phyloP scores from a whole-genome alignment of 1,140 invertebrate genomes.

The Stenopsyche tienmushanensis region DNA sequence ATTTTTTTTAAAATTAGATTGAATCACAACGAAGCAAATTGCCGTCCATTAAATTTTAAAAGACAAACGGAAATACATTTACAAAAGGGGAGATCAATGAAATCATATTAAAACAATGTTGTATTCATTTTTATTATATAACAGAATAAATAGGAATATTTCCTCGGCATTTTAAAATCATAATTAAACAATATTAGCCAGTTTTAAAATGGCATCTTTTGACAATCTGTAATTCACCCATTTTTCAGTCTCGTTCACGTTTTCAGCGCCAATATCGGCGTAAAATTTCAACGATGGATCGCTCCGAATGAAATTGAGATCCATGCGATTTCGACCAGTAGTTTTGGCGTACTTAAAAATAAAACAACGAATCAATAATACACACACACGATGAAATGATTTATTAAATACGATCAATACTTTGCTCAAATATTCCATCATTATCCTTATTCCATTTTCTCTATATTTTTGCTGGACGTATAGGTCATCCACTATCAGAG shows the following conservation, averaged over 20 bases:
- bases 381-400: too few species aligned
- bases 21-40: too few species aligned
- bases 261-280: conserved; percentile 62
- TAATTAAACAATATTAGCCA: background rate
- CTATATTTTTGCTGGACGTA: background rate
- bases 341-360: conserved; percentile 59
- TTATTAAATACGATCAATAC: background rate
- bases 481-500: background rate
- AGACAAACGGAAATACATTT: too few species aligned
- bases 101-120: too few species aligned
- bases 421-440: background rate
- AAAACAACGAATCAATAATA: too few species aligned
- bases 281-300: conserved; percentile 79
- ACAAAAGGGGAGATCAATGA: too few species aligned
- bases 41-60: too few species aligned
- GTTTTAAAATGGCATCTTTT: conserved; percentile 7
- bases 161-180: too few species aligned
- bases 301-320: conserved; percentile 80
- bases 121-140: too few species aligned
- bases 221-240: conserved; percentile 11
- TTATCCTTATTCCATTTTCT: background rate
- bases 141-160: too few species aligned
- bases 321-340: conserved; percentile 61
- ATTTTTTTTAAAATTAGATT: too few species aligned
- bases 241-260: conserved; percentile 64